Conservation (phyloP, 2,888 invertebrate genomes). For the Cephus rjabovi region DNA sequence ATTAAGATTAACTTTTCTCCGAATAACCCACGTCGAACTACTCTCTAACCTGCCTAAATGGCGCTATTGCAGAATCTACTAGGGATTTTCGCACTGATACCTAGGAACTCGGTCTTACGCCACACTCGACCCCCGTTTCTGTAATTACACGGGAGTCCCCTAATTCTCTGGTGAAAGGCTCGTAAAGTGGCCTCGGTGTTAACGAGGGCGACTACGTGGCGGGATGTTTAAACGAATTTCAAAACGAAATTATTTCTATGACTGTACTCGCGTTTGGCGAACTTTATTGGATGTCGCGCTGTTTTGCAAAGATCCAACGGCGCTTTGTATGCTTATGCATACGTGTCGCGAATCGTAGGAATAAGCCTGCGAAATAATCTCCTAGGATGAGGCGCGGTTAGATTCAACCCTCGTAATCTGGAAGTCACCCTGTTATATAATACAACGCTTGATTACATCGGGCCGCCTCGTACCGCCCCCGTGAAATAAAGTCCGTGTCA, state of each 20-base stretch:
- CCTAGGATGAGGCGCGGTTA: background rate
- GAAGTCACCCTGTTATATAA: slow-evolving; percentile 59
- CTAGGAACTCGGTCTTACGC: background rate
- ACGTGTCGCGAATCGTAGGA: background rate
- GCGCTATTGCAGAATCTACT: background rate
- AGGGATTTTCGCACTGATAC: background rate
- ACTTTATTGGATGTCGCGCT: background rate
- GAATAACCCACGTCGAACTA: slow-evolving; percentile 19
- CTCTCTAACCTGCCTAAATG: background rate
- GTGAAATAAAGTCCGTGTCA: slow-evolving; percentile 53
- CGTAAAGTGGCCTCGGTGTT: background rate
- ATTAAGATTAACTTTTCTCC: slow-evolving; percentile 67
- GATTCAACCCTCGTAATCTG: slow-evolving; percentile 43
- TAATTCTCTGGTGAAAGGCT: background rate
- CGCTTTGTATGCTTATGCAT: background rate
- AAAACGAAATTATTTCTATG: background rate
- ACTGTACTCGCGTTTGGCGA: background rate
- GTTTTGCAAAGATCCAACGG: background rate
- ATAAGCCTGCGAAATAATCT: background rate
- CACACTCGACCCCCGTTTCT: background rate
- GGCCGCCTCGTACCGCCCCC: slow-evolving; percentile 40
- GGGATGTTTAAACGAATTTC: background rate
- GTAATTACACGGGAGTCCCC: background rate
- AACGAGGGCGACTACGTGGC: background rate
- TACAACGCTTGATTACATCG: slow-evolving; percentile 61